Evolutionary conservation across 2,888 invertebrate genomes (phyloP), one percentile per base, ranked within the genome.

Genomic region (Achlya flavicornis): DNA sequence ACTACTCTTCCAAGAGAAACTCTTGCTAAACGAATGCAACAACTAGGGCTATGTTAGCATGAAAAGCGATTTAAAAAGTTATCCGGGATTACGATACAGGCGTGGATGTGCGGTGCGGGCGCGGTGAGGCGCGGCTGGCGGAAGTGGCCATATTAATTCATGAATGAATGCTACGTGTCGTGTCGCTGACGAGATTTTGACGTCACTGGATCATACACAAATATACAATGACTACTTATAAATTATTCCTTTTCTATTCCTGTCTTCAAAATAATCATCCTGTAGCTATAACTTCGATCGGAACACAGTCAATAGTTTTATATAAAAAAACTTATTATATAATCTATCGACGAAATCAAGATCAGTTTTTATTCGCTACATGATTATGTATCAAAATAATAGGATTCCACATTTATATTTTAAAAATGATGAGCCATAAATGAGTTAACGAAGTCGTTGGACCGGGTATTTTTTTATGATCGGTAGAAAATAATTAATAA

Each of bases 131-230:
- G 81, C 72, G 72, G 70, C 75, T 72, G 76, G 80, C 88, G 92
- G 93, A 92, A 91, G 89, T 85, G 74, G 80, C 86, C 85, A 86
- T 86, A 83, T 84, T 84, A 83, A 82, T 87, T 85, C 82, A 83
- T 89, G 88, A 87, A 87, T 86, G 88, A 80, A 84, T 79, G 80
- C 78, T 80, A 79, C 77, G 85, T 87, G 89, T 83, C 85, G 84
- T 80, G 71, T 62, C 66, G 73, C 71, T 65, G 72, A 72, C 70
- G 71, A 73, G 65, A 66, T 65, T 63, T 76, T 88, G 87, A 90
- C 89, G 88, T 88, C 84, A 87, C 66, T 66, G 65, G 61, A 68
- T 63, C 63, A 58, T 59, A 63, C 58, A 60, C 63, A 61, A 65
- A 65, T 63, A 68, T 62, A 74, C 66, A 68, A 66, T 66, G 64